phyloP scores from a whole-genome alignment of 2,888 invertebrate species.

The Tenodera sinensis region DNA sequence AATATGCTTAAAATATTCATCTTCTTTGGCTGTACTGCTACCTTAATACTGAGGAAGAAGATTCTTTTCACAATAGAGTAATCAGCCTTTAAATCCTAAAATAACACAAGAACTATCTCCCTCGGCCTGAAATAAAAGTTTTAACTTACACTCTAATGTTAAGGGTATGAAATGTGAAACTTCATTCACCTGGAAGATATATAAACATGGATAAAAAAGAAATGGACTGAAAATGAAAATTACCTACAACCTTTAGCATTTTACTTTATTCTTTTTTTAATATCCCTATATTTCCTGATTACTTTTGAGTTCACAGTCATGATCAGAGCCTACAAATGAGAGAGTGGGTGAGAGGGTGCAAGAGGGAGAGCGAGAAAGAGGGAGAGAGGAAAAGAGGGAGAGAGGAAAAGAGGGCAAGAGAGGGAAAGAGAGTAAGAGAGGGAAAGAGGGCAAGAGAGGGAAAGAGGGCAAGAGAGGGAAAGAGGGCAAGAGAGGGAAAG shows the following conservation, averaged over 20 bases:
- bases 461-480: too few species aligned
- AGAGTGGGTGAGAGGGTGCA: too few species aligned
- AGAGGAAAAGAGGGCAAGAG: too few species aligned
- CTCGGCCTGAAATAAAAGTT: neutral
- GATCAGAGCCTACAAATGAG: neutral
- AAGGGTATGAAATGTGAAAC: neutral
- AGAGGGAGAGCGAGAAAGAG: too few species aligned
- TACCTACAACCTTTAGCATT: neutral
- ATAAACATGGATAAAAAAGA: neutral
- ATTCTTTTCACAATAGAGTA: neutral
- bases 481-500: too few species aligned
- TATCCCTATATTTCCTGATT: too few species aligned
- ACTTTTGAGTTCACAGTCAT: neutral
- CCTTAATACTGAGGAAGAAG: neutral
- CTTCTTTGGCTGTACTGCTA: constrained; percentile 31
- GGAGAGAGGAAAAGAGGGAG: too few species aligned
- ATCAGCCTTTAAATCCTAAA: neutral
- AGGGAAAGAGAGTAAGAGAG: too few species aligned
- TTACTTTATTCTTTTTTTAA: neutral
- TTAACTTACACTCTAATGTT: neutral
- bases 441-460: too few species aligned
- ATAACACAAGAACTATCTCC: neutral
- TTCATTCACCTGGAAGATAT: neutral
- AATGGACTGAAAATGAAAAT: neutral
- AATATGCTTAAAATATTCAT: neutral